A percentile compares a stretch with the other conserved stretches of the same genome.
Conservation (phyloP, 2,113 vertebrate genomes). For the Alectura lathami region DNA sequence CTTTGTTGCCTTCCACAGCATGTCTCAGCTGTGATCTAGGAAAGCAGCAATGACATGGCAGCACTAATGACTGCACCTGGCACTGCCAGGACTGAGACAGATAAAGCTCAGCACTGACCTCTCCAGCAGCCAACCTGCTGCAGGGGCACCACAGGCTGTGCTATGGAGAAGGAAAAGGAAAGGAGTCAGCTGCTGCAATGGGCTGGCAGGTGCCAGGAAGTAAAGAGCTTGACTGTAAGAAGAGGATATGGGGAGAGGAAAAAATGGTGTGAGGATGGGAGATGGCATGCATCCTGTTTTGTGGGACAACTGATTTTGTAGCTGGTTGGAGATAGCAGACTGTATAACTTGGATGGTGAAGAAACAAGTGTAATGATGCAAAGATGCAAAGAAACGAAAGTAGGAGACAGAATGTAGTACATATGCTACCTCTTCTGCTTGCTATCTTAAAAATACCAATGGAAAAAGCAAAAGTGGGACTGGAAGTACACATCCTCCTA, state of each 20-base stretch:
- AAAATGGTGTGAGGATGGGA: background rate
- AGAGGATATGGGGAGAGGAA: background rate
- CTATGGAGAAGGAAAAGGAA: background rate
- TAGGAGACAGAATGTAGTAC: background rate
- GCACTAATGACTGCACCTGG: background rate
- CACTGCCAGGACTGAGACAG: background rate
- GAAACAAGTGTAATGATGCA: background rate
- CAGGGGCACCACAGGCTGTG: accelerated
- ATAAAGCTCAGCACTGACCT: background rate
- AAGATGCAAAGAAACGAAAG: too few relatives aligned
- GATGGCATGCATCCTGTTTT: background rate
- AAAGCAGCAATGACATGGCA: background rate
- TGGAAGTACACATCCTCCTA: background rate
- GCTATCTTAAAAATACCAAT: background rate
- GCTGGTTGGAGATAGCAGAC: background rate
- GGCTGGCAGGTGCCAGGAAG: background rate
- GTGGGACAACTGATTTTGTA: background rate
- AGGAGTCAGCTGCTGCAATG: background rate
- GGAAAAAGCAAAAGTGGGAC: background rate
- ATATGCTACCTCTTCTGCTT: background rate
- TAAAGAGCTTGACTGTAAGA: background rate
- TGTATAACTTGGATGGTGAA: background rate
- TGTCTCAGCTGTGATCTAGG: background rate
- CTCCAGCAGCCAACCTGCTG: background rate
- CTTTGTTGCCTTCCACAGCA: background rate